Evolutionary conservation across 2,113 vertebrate genomes (phyloP).

Genomic region (Phylloscopus trochiloides): DNA sequence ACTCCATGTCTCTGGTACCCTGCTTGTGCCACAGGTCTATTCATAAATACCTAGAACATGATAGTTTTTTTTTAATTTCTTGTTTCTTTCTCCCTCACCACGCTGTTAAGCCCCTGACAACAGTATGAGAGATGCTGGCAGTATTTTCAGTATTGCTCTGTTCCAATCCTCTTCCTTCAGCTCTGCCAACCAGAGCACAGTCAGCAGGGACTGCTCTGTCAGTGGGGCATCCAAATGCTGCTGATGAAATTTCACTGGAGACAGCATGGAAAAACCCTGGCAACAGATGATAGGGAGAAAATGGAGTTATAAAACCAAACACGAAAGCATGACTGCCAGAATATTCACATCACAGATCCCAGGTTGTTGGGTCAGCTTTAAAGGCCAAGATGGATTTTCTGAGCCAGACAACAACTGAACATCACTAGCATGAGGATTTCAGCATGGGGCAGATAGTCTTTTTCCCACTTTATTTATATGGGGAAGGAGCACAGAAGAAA

Average conservation of each 20-base stretch:
- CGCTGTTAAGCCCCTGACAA: neutral
- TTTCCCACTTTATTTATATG: neutral
- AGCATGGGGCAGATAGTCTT: neutral
- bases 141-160: neutral
- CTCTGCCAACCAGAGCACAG: neutral
- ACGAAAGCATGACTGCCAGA: rapidly evolving
- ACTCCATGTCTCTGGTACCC: neutral
- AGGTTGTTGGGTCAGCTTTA: neutral
- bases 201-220: neutral
- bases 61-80: neutral
- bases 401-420: neutral
- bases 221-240: neutral
- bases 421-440: neutral
- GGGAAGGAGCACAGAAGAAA: neutral
- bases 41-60: neutral
- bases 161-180: neutral
- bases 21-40: neutral
- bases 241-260: neutral
- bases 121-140: neutral
- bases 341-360: neutral
- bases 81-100: neutral
- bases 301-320: neutral
- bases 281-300: neutral
- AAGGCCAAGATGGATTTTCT: neutral
- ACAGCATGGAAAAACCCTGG: neutral